phyloP scores from a whole-genome alignment of 2,797 vertebrate genomes.

The Dromococcyx pavoninus region DNA sequence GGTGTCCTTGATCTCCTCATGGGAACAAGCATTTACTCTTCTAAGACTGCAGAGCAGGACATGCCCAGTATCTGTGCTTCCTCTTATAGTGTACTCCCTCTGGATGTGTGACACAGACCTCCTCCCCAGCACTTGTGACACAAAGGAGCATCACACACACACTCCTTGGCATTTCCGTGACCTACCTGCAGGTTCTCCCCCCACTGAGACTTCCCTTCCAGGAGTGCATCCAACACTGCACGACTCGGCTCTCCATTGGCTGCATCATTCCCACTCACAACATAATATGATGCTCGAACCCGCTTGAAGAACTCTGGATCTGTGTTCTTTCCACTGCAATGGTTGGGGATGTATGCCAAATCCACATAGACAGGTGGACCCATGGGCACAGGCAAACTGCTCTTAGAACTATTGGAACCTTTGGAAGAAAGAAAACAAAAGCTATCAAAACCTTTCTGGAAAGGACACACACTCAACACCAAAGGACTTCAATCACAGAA shows the following conservation, averaged over 20 bases:
- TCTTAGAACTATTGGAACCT: slow-evolving; percentile 81
- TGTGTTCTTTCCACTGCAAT: slow-evolving; percentile 97
- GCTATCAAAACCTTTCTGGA: slow-evolving; percentile 17
- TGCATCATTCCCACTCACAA: slow-evolving; percentile 94
- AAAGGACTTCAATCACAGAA: not conserved
- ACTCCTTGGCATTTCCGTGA: not conserved
- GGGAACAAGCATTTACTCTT: not conserved
- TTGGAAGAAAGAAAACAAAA: not conserved
- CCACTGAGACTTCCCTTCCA: slow-evolving; percentile 98
- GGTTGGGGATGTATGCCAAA: slow-evolving; percentile 97
- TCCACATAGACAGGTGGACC: slow-evolving; percentile 93
- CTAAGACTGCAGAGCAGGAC: not conserved
- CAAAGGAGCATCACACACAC: not conserved
- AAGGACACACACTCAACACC: not conserved
- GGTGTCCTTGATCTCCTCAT: not conserved
- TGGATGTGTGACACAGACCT: not conserved
- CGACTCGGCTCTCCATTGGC: slow-evolving; percentile 90
- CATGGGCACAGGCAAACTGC: slow-evolving; percentile 74
- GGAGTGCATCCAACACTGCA: slow-evolving; percentile 88
- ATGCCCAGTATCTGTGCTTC: not conserved
- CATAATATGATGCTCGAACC: slow-evolving; percentile 93
- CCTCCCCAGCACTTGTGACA: not conserved
- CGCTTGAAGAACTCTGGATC: slow-evolving; percentile 97
- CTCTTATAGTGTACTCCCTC: not conserved
- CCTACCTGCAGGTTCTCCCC: slow-evolving; percentile 96